These are phyloP conservation scores for Laupala kohalensis DNA, from an alignment of 1,140 invertebrate species.

Conservation along the genomic window DNA sequence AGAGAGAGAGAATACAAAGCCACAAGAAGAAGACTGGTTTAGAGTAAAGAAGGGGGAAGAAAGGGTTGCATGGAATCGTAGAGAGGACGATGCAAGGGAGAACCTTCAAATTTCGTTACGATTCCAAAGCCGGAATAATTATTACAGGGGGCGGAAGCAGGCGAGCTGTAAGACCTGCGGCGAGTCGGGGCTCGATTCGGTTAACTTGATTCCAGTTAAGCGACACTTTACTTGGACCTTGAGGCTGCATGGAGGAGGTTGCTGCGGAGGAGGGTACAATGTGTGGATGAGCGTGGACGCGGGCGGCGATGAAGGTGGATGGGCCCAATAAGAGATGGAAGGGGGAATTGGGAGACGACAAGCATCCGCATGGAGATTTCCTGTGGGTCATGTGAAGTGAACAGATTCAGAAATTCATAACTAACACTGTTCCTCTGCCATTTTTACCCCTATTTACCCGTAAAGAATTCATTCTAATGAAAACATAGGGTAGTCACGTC, in stretches of 20 bases:
- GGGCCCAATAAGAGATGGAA: no score
- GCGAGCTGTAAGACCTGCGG: background rate
- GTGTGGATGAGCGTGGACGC: background rate
- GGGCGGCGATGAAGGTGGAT: no score
- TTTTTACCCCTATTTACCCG: no score
- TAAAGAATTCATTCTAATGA: no score
- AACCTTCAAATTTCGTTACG: slow-evolving; percentile 5
- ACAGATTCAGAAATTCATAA: no score
- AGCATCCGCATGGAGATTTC: no score
- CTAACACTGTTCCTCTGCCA: no score
- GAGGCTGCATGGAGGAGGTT: background rate
- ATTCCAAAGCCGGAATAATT: slow-evolving; percentile 6
- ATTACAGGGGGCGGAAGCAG: background rate
- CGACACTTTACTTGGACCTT: background rate
- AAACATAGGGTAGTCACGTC: no score
- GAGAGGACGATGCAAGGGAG: background rate
- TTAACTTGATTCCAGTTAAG: background rate
- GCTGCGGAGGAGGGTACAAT: background rate
- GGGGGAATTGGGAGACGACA: no score
- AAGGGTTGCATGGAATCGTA: background rate
- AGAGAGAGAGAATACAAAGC: slow-evolving; percentile 1
- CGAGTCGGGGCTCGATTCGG: background rate
- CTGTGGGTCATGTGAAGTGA: no score
- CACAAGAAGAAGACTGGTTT: background rate
- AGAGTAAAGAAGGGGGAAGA: background rate